These are phyloP conservation scores for Melanotaenia maccullochi DNA, from an alignment of 2,797 vertebrate genomes.

Conservation along the genomic window DNA sequence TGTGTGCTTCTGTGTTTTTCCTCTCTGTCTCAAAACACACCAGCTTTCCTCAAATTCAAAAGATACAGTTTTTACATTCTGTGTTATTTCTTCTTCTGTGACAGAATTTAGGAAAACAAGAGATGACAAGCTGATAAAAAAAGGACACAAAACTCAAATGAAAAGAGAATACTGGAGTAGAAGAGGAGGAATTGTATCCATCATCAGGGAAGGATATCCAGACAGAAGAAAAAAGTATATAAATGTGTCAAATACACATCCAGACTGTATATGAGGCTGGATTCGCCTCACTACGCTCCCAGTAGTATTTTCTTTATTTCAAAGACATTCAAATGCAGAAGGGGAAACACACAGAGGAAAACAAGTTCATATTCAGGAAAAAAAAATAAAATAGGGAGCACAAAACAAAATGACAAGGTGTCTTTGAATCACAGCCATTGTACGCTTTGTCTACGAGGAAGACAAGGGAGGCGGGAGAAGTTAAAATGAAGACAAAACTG, in stretches of 20 bases:
- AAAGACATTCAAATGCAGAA: constrained; percentile 44
- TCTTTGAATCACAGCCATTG: constrained; percentile 41
- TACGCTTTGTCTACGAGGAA: constrained; percentile 25
- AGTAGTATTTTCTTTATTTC: constrained; percentile 41
- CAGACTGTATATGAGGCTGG: constrained; percentile 19
- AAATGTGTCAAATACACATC: constrained; percentile 34
- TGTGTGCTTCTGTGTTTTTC: not conserved
- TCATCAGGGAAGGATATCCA: constrained; percentile 47
- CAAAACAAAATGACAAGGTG: constrained; percentile 58
- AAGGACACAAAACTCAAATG: constrained; percentile 28
- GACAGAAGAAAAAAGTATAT: constrained; percentile 28
- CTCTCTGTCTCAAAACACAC: constrained; percentile 19
- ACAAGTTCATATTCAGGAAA: constrained; percentile 18
- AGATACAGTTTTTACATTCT: constrained; percentile 14
- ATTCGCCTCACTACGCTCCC: constrained; percentile 36
- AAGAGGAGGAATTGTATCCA: constrained; percentile 34
- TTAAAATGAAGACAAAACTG: constrained; percentile 69
- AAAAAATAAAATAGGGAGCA: constrained; percentile 7
- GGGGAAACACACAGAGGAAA: constrained; percentile 5
- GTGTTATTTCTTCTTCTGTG: constrained; percentile 14
- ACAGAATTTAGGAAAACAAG: constrained; percentile 23
- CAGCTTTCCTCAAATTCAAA: constrained; percentile 10
- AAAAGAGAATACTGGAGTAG: constrained; percentile 22
- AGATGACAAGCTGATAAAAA: constrained; percentile 41
- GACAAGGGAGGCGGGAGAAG: constrained; percentile 44